Evolutionary conservation across 1,140 invertebrate genomes (phyloP), one percentile per base, ranked within the genome.

Genomic region (Sitodiplosis mosellana): DNA sequence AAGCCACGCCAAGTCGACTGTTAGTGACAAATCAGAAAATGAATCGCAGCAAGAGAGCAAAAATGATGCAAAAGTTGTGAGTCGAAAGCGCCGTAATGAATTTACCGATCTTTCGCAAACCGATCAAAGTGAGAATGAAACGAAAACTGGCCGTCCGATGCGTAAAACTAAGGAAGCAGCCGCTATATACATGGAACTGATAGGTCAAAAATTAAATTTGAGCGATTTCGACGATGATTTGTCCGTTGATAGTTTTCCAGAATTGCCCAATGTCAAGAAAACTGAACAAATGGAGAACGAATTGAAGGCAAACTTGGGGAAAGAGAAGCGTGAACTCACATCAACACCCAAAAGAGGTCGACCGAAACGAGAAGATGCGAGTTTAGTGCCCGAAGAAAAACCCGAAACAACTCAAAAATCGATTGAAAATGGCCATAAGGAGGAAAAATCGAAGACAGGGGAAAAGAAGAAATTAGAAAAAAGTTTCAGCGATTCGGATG

Each of bases 151-250:
- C 41, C 54, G 80, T 37, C 80, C 80, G 0, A 71, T 73, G 1
- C 67, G 81, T 36, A 83, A 80, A 60, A 82, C 80, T 5, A 84
- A 83, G 59, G 79, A 82, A 64, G 78, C 78, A 44, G 80, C 80
- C 14, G 71, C 79, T 17, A 72, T 81, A 20, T 83, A 80, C 51
- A 79, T 83, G 76, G 79, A 81, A 56, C 74, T 83, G 52, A 66
- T 84, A 20, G 78, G 77, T 8, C 74, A 78, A 54, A 79, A 80
- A 57, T 64, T 82, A 18, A 67, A 71, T 54, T 55, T 68, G 45
- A 74, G 75, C 51, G 61, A 71, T 7, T 71, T 70, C 18, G 76
- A 78, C 52, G 74, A 76, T 11, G 71, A 72, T 55, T 55, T 71
- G 2, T 80, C 77, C 1, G 54, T 77, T 17, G 75, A 76, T 44